phyloP scores from a whole-genome alignment of 2,113 vertebrate genomes.

The Leptodactylus fuscus region DNA sequence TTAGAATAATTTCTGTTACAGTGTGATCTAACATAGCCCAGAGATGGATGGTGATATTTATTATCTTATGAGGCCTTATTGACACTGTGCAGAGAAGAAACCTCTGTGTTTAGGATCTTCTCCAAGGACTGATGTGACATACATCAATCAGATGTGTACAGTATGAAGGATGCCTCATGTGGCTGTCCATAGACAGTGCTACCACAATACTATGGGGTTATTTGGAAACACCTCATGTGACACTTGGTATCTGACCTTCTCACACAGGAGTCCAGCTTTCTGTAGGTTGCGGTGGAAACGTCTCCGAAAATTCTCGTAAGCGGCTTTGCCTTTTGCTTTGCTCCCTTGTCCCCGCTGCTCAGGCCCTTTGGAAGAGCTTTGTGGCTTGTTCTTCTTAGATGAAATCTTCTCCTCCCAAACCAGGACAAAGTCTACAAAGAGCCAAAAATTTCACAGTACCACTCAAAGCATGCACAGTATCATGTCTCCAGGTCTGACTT shows the following conservation, averaged over 20 bases:
- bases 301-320: constrained; percentile 66
- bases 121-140: no score
- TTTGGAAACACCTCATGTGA: not conserved
- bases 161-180: not conserved
- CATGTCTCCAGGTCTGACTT: not conserved
- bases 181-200: not conserved
- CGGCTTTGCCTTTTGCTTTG: constrained; percentile 58
- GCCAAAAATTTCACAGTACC: not conserved
- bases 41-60: no score
- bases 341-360: constrained; percentile 5
- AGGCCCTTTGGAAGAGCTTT: constrained; percentile 35
- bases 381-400: constrained; percentile 66
- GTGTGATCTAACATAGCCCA: no score
- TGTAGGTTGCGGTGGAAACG: constrained; percentile 75
- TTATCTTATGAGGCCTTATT: no score
- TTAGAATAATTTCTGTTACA: no score
- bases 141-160: not conserved
- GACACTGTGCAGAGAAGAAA: no score
- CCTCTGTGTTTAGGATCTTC: no score
- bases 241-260: constrained; percentile 69
- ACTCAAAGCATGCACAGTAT: not conserved
- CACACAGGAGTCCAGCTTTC: constrained; percentile 71
- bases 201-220: not conserved
- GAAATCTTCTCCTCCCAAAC: constrained; percentile 75
- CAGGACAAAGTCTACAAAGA: constrained; percentile 75